Conservation (phyloP, 1,140 invertebrate genomes). For the Cydia strobilella region DNA sequence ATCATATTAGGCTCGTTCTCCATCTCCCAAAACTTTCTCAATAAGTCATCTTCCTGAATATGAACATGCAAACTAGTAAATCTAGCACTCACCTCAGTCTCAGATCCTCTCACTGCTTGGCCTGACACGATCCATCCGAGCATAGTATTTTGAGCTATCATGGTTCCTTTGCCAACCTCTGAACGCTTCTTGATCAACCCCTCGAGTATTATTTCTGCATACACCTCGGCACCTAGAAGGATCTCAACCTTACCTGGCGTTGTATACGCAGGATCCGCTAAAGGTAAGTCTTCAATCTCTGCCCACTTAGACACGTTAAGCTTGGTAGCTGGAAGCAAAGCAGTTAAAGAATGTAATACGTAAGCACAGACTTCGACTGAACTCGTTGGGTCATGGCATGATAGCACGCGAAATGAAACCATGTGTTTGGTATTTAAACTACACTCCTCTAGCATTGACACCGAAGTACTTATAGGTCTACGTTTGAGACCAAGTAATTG, state of each 20-base stretch:
- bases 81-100: background rate
- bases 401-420: conserved; percentile 13
- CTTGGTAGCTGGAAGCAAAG: conserved; percentile 12
- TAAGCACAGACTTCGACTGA: conserved; percentile 24
- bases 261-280: conserved; percentile 38
- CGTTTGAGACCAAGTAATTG: conserved; percentile 26
- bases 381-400: background rate
- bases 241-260: conserved; percentile 35
- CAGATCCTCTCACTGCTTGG: background rate
- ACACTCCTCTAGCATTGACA: conserved; percentile 24
- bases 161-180: background rate
- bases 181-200: conserved; percentile 22
- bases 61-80: conserved; percentile 32
- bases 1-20: conserved; percentile 34
- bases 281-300: conserved; percentile 25
- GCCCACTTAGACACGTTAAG: background rate
- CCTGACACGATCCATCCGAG: conserved; percentile 38
- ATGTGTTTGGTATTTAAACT: conserved; percentile 5
- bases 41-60: conserved; percentile 31
- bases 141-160: conserved; percentile 34
- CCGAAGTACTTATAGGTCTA: background rate
- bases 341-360: conserved; percentile 29
- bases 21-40: conserved; percentile 37
- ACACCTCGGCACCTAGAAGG: conserved; percentile 37
- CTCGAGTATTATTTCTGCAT: conserved; percentile 22